Evolutionary conservation across 1,140 invertebrate genomes (phyloP), one percentile per base, ranked within the genome.

Genomic region (Nasonia longicornis): DNA sequence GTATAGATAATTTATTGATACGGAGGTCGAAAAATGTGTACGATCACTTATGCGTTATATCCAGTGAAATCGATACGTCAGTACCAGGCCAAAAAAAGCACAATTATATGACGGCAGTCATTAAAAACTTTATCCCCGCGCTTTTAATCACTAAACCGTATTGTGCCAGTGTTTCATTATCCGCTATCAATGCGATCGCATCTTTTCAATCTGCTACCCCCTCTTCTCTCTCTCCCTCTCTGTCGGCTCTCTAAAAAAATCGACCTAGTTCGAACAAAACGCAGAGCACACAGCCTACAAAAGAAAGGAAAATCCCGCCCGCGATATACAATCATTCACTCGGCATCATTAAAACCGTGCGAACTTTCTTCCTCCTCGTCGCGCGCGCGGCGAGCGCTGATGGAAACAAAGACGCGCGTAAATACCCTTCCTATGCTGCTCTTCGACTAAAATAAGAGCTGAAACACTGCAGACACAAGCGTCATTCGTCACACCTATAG

Each of bases 251-350:
- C 16, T 58, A 58, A 67, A 67, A 35, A 31, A 67, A 67, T 67
- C 29, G 66, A 67, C 26, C 66, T 67, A 67, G 26, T 29, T 67
- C 66, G 26, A 29, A 58, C 16, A 20, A 58, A 58, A n/a, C 16
- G 52, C 16, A n/a, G 52, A 58, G 16, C n/a, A 12, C 66, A 69
- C 26, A 29, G 66, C 11, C 66, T 6, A 29, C 66, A 69, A 69
- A 69, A 69, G 64, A 69, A 69, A n/a, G 38, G 11, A 71, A 71
- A 71, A 67, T 67, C 66, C 66, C 66, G 11, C 66, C n/a, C 10
- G 29, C 29, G 70, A 31, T 31, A n/a, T 42, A n/a, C 12, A 35
- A 70, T 48, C 20, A 31, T 70, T 67, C 52, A 3, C 8, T 42
- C 29, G 1, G 31, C 31, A 72, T 72, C 38, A 72, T 72, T 79